Base-by-base conservation (phyloP, 2,797 vertebrate species). In the Petrocephalus sullivani region DNA sequence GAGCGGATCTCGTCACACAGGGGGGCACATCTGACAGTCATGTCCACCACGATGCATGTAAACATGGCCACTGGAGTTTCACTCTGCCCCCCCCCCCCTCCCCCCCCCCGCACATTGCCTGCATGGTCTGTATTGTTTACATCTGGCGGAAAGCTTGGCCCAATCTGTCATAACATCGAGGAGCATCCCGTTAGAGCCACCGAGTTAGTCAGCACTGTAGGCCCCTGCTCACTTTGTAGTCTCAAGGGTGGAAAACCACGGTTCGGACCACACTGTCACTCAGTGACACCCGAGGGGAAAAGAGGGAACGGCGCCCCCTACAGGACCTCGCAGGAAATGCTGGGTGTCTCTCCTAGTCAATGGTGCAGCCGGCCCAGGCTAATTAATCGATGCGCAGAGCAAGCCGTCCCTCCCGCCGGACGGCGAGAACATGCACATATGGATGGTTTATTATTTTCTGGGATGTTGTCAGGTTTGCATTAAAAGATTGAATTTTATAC, bases 1-100 rank as follows among this genome's bases (percentile, higher is more conserved):
- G 61, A 82, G 60, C 85, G 96, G 96, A 96, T 97, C 96, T 97
- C 96, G 97, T 96, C 97, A 97, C 94, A 97, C 94, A 97, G 96
- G 95, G 97, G 96, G 96, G 96, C 95, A 96, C 94, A 96, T 94
- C 94, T 92, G 95, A 96, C 94, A 96, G 94, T 93, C 94, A 94
- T 92, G 93, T 93, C 94, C 95, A 96, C 94, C 95, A 93, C 96
- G 95, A 97, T 96, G 96, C 96, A 95, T 94, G 93, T 93, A 89
- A 87, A 33, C 19, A 12, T 51, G 33, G 56, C 9, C 81, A 3
- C 82, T n/a, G 14, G 37, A 41, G 49, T 49, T 46, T 14, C 61
- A 49, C 60, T 7, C 7, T 54, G 41, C 61, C 41, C 12, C 85
- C 58, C 14, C 37, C 12, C 14, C 12, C n/a, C n/a, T n/a, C n/a